Conservation (phyloP, 92 coral and sea anemone genomes). For the Meandrina meandrites region DNA sequence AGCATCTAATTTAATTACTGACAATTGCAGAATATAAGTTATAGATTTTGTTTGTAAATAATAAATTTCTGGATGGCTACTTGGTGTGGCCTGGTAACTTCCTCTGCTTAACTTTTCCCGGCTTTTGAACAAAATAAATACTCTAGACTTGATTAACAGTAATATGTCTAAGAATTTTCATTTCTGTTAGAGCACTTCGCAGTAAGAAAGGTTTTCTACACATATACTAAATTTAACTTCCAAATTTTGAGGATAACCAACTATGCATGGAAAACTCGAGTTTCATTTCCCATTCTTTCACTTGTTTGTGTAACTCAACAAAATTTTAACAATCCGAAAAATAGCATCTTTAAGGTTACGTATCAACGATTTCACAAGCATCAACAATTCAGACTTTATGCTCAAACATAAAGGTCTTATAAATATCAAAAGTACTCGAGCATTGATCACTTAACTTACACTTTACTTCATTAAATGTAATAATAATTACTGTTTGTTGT, state of each 20-base stretch:
- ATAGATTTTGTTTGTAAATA: conserved; percentile 1
- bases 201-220: not conserved
- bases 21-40: conserved; percentile 2
- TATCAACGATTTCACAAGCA: conserved; percentile 11
- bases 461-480: not conserved
- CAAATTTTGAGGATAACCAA: not conserved
- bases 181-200: conserved; percentile 13
- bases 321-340: not conserved
- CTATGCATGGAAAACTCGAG: not conserved
- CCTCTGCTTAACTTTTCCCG: conserved; percentile 2
- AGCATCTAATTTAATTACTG: conserved; percentile 1
- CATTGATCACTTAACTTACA: not conserved
- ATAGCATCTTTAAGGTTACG: not conserved
- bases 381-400: not conserved
- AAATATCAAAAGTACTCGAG: not conserved
- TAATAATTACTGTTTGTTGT: not conserved
- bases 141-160: conserved; percentile 17
- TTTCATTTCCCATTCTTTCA: not conserved
- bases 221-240: not conserved
- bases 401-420: not conserved
- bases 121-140: conserved; percentile 39
- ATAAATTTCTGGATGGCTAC: conserved; percentile 11
- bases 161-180: conserved; percentile 9
- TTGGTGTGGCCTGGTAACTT: conserved; percentile 23
- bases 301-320: not conserved